Evolutionary conservation across 2,888 invertebrate genomes (phyloP), one percentile per base, ranked within the genome.

Genomic region (Drosophila falleni): DNA sequence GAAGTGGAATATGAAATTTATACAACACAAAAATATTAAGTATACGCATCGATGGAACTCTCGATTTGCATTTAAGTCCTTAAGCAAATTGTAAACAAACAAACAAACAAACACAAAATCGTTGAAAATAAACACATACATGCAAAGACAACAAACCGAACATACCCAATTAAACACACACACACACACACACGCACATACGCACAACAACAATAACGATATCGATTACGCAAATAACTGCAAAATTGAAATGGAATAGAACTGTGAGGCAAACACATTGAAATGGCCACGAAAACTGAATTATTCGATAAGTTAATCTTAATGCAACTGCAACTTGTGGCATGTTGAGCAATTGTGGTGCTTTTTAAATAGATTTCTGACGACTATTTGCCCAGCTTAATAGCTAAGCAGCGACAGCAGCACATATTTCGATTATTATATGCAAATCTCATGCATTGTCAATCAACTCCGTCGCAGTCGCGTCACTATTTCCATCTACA

Each of bases 391-490:
- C 60, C 35, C 35, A 67, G 68, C 66, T 69, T 83, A 87, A 87
- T 74, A 54, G 81, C 68, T 55, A 49, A 54, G n/a, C 15, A 41
- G 51, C 16, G 35, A 61, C 56, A 67, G 61, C 8, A 33, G 50
- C 62, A 56, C 61, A 61, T 68, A 80, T 63, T 78, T 87, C 78
- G 74, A 84, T 84, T 84, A 87, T 89, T 84, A 78, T 87, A 89
- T 89, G 89, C 71, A 84, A 89, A 84, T 84, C 84, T 56, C 56
- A 71, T 80, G 73, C 70, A 83, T 83, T 84, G 83, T 78, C 84
- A 80, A 74, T 76, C 87, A 78, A 71, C 33, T 56, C 42, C 31
- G 37, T 19, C 29, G 47, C 56, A 62, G 15, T 54, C 44, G 29
- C 9, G 13, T 42, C 42, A 9, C 26, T 16, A 13, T 11, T 35